These are phyloP conservation scores for Idaea aversata DNA, from an alignment of 2,888 invertebrate genomes.

Conservation along the genomic window DNA sequence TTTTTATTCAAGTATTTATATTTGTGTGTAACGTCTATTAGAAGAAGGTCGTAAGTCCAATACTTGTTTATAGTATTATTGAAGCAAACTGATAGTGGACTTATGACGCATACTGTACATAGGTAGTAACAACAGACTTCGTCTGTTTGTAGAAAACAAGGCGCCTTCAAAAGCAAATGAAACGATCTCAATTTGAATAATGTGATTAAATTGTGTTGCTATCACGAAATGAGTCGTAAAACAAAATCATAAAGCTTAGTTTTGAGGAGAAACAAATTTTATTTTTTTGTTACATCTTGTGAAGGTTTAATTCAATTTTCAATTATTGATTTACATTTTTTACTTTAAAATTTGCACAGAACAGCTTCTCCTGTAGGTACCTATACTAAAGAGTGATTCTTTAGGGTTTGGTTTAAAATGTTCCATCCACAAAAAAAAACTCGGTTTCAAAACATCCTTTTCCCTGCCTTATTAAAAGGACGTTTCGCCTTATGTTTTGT, in stretches of 20 bases:
- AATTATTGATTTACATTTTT: not conserved
- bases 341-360: not conserved
- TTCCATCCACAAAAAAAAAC: too few relatives aligned
- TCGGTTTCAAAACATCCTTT: too few relatives aligned
- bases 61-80: not conserved
- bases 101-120: not conserved
- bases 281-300: not conserved
- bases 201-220: constrained; percentile 56
- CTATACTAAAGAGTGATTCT: too few relatives aligned
- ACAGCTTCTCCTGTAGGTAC: too few relatives aligned
- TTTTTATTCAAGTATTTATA: too few relatives aligned
- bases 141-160: constrained; percentile 56
- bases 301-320: not conserved
- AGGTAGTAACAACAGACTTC: constrained; percentile 8
- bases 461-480: too few relatives aligned
- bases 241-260: not conserved
- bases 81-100: not conserved
- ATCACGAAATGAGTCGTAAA: not conserved
- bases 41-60: too few relatives aligned
- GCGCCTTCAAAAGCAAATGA: constrained; percentile 56
- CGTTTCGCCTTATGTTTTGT: too few relatives aligned
- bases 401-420: too few relatives aligned
- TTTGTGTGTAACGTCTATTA: too few relatives aligned
- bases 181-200: constrained; percentile 72
- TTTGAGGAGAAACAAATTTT: not conserved